phyloP scores from a whole-genome alignment of 1,140 invertebrate genomes.

The Drosophila eugracilis region DNA sequence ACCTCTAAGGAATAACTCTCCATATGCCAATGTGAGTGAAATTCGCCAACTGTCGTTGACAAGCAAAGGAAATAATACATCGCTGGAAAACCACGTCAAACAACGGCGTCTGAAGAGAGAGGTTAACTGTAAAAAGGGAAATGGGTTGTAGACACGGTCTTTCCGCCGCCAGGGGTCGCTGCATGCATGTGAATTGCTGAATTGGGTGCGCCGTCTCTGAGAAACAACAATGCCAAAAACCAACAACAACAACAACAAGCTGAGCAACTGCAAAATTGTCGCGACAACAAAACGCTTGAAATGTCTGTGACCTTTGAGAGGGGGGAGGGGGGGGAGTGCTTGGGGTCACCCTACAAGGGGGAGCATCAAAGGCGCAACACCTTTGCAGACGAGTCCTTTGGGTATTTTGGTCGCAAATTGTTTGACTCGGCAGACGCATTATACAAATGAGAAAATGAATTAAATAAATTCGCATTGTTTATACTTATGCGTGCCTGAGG shows the following conservation, averaged over 20 bases:
- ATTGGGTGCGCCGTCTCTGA: constrained; percentile 48
- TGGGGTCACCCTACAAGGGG: background rate
- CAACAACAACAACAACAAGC: constrained; percentile 27
- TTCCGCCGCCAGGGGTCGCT: constrained; percentile 45
- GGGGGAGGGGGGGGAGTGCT: background rate
- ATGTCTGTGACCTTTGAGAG: constrained; percentile 74
- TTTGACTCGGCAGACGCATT: constrained; percentile 62
- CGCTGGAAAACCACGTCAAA: constrained; percentile 22
- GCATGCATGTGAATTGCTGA: constrained; percentile 57
- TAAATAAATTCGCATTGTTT: constrained; percentile 28
- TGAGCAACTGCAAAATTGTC: constrained; percentile 58
- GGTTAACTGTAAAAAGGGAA: background rate
- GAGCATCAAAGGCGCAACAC: constrained; percentile 39
- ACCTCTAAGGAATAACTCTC: constrained; percentile 14
- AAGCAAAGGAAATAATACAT: constrained; percentile 23
- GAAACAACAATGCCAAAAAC: constrained; percentile 19
- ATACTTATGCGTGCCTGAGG: constrained; percentile 2
- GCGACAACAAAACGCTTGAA: constrained; percentile 70
- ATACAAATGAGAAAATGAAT: constrained; percentile 59
- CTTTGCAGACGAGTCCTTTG: constrained; percentile 55
- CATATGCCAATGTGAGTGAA: constrained; percentile 56
- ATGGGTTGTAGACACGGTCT: constrained; percentile 9
- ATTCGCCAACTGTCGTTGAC: constrained; percentile 47
- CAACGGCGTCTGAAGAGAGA: background rate
- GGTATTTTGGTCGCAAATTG: constrained; percentile 49